Evolutionary conservation across 2,888 invertebrate genomes (phyloP).

Genomic region (Noctua janthina): DNA sequence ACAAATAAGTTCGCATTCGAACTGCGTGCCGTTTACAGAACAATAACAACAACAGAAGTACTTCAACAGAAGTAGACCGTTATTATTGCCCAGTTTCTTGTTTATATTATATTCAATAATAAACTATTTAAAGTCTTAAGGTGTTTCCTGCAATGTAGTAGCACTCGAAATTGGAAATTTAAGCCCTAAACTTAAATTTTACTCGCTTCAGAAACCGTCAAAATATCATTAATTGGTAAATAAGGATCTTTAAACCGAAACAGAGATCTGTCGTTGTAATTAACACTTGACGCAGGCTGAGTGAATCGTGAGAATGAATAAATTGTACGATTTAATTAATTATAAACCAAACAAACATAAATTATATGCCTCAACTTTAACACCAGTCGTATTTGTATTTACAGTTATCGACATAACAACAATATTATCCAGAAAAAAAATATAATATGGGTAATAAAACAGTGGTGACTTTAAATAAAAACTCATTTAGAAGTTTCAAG

Average conservation of each 20-base stretch:
- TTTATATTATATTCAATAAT: background rate
- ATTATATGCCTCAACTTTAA: constrained; percentile 10
- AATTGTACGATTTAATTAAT: constrained; percentile 3
- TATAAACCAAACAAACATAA: constrained; percentile 8
- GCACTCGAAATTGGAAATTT: background rate
- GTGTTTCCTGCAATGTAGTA: no score
- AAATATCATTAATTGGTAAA: background rate
- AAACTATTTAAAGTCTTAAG: background rate
- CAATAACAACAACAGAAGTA: background rate
- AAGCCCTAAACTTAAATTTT: no score
- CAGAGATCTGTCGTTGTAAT: background rate
- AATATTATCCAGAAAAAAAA: no score
- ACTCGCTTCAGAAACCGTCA: no score
- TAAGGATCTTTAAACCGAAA: background rate
- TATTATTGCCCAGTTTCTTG: background rate
- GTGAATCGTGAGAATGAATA: constrained; percentile 10
- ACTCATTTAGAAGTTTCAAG: no score
- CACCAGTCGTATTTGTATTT: background rate
- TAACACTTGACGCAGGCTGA: constrained; percentile 11
- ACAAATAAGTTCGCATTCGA: background rate
- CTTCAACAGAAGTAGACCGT: background rate
- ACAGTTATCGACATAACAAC: background rate
- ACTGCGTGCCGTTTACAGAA: background rate
- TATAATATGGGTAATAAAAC: no score
- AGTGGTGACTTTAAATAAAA: no score